Conservation (phyloP, 2,113 vertebrate genomes). For the Reinhardtius hippoglossoides region DNA sequence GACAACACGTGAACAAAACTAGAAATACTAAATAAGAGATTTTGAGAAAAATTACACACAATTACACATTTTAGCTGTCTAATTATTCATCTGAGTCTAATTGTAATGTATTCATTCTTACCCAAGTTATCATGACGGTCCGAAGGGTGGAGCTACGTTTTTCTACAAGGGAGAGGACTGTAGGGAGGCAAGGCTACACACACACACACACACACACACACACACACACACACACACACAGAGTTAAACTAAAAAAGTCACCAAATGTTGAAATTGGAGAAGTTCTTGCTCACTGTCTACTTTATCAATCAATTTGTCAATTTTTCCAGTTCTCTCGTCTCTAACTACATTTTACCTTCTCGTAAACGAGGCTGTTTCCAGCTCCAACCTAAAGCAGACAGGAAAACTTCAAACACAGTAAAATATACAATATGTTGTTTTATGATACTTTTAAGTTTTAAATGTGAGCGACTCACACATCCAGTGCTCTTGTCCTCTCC, state of each 20-base stretch:
- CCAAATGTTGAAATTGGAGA: too few relatives aligned
- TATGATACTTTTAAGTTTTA: not conserved
- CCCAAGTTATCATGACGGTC: slow-evolving; percentile 3
- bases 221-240: not conserved
- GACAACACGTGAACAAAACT: too few relatives aligned
- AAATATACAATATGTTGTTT: too few relatives aligned
- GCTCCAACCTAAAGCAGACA: slow-evolving; percentile 16
- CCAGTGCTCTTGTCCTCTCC: not conserved
- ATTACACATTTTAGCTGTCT: too few relatives aligned
- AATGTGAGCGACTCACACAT: slow-evolving; percentile 16
- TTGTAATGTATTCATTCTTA: not conserved
- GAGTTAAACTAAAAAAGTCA: too few relatives aligned
- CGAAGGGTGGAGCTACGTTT: not conserved
- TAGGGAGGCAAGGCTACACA: slow-evolving; percentile 22
- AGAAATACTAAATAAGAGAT: too few relatives aligned
- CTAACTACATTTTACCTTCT: slow-evolving; percentile 8
- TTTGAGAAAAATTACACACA: too few relatives aligned
- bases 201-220: slow-evolving; percentile 11
- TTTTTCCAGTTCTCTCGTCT: too few relatives aligned
- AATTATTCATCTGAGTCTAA: too few relatives aligned
- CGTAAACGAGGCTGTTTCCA: not conserved
- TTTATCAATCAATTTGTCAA: too few relatives aligned
- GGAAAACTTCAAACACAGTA: not conserved
- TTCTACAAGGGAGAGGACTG: not conserved
- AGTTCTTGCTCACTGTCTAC: too few relatives aligned